phyloP scores from a whole-genome alignment of 1,140 invertebrate species.

The Phortica variegata region DNA sequence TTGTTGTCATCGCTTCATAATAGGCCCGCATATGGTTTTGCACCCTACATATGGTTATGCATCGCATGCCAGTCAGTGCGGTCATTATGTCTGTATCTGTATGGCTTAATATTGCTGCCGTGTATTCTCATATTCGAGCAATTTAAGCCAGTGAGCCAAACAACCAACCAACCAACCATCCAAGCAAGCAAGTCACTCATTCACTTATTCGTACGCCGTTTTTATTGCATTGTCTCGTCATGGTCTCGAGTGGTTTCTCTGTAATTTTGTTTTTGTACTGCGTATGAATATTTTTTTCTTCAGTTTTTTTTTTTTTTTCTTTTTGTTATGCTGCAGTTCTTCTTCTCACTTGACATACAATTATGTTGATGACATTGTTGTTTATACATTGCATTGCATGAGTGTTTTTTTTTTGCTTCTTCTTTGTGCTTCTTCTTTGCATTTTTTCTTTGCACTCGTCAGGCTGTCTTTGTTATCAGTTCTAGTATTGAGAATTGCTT shows the following conservation, averaged over 20 bases:
- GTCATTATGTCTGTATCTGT: background rate
- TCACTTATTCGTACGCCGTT: constrained; percentile 19
- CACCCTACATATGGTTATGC: constrained; percentile 9
- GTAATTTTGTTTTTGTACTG: constrained; percentile 17
- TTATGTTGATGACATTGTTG: constrained; percentile 30
- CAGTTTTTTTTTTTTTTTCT: constrained; percentile 12
- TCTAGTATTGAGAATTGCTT: too few species aligned
- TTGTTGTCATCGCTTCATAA: constrained; percentile 24
- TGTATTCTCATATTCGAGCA: too few species aligned
- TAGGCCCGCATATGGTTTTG: constrained; percentile 17
- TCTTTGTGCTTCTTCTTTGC: constrained; percentile 18
- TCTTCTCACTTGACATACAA: constrained; percentile 29
- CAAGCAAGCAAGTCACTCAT: background rate
- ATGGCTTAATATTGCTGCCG: constrained; percentile 50
- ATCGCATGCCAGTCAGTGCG: background rate
- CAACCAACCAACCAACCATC: background rate
- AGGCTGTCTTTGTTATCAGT: too few species aligned
- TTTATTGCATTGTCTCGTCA: constrained; percentile 54
- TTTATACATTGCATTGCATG: constrained; percentile 25
- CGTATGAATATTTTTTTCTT: constrained; percentile 4
- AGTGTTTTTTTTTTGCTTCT: constrained; percentile 1
- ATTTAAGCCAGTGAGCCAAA: too few species aligned
- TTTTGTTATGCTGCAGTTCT: constrained; percentile 25
- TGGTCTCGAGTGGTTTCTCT: constrained; percentile 49
- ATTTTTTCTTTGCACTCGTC: too few species aligned